Base-by-base conservation (phyloP, 2,797 vertebrate species). In the Centroberyx gerrardi region DNA sequence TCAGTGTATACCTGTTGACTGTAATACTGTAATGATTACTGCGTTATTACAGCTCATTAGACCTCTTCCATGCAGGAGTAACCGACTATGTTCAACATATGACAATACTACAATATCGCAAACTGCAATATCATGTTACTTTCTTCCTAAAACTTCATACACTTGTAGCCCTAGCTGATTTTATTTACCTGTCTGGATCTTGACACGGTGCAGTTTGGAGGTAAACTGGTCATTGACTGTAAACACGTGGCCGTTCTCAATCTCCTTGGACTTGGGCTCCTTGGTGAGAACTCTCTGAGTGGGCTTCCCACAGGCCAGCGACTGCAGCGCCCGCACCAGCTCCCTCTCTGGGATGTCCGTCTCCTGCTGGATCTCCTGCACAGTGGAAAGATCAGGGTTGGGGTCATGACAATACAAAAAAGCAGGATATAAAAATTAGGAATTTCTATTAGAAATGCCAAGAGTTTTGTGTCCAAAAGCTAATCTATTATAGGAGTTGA, bases 141-240 rank as follows among this genome's bases (percentile, higher is more conserved):
- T 9, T 65, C 15, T 9, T 9, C 10, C 10, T 42, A 10, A 3
- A 49, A 72, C 28, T 1, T 8, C 12, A 2, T 42, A 42, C 40
- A 42, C 40, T 42, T 42, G 12, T 3, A 12, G 40, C 40, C 40
- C 40, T 42, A 48, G 2, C 44, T 7, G 3, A 38, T 29, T 4
- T 27, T 0, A 0, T 18, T 29, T 86, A 96, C 95, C 95, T 82
- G 95, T 96, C 83, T 96, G 95, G 80, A 96, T 96, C 87, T 96
- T 96, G 82, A 99, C 98, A 93, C 98, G 96, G 94, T 99, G 98
- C 88, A 99, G 95, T 94, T 99, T 99, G 83, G 98, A 99, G 62
- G 97, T 99, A 95, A 99, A 99, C 93, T 99, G 98, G 90, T 99
- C 98, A 48, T 99, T 99, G 82, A 99, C 98, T 86, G 98, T 99